phyloP scores from a whole-genome alignment of 2,888 invertebrate species.

The Altica lythri region DNA sequence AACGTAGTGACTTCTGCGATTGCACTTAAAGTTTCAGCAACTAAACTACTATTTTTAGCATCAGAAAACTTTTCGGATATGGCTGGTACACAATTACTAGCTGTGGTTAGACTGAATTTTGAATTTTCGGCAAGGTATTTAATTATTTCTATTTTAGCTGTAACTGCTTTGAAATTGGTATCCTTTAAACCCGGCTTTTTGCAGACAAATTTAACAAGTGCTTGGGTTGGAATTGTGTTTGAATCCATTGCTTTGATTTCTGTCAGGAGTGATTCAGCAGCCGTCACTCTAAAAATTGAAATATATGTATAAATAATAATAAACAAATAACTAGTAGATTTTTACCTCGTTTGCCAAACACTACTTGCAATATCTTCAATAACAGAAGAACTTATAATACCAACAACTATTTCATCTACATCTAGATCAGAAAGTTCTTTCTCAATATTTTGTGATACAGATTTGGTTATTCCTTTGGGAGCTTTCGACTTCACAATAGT shows the following conservation, averaged over 20 bases:
- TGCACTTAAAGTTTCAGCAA: conserved; percentile 72
- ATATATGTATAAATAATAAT: background rate
- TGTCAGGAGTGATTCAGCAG: conserved; percentile 73
- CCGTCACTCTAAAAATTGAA: conserved; percentile 62
- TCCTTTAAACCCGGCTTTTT: conserved; percentile 89
- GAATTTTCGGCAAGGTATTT: conserved; percentile 78
- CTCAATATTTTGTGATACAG: conserved; percentile 58
- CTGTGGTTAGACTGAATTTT: conserved; percentile 71
- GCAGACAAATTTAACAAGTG: conserved; percentile 72
- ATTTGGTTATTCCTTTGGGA: conserved; percentile 33
- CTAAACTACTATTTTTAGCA: conserved; percentile 72
- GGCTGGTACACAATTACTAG: conserved; percentile 77
- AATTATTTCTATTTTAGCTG: conserved; percentile 78
- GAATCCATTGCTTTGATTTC: conserved; percentile 66
- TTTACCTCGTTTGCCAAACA: conserved; percentile 78
- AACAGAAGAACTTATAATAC: conserved; percentile 68
- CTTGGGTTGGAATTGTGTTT: conserved; percentile 72
- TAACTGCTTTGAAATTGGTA: conserved; percentile 90
- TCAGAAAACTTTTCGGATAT: conserved; percentile 86
- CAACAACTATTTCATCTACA: conserved; percentile 73
- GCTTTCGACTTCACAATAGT: conserved; percentile 47
- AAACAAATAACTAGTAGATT: too few relatives aligned
- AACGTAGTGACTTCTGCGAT: conserved; percentile 80
- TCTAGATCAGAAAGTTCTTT: conserved; percentile 77
- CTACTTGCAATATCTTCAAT: conserved; percentile 69